Evolutionary conservation across 2,888 invertebrate species (phyloP), one percentile per base, ranked within the genome.

Genomic region (Eurytoma californica): DNA sequence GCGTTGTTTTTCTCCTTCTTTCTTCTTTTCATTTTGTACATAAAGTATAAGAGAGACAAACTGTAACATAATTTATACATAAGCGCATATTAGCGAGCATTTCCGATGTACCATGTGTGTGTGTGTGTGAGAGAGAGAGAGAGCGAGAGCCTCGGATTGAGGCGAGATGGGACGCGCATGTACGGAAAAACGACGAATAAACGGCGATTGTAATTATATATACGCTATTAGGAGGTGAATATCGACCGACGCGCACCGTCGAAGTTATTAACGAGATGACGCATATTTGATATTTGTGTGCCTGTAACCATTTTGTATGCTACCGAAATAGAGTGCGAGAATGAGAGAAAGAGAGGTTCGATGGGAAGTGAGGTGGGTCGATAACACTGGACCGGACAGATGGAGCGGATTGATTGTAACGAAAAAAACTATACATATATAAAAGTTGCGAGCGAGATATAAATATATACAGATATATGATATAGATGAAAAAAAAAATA

Each of bases 271-370:
- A 51, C 49, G 65, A 67, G 49, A 73, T 53, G 79, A 88, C 87
- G 88, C 88, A 88, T 89, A 89, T 89, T 89, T 89, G 88, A 89
- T 89, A 89, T 89, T 88, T 89, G 89, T 89, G 89, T 89, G 89
- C 89, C 89, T 89, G 89, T 89, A 89, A 88, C 87, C 88, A 63
- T 88, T 89, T 89, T 89, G 88, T 89, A 89, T 88, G 88, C 89
- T 88, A 88, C 84, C 85, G 85, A 88, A 83, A 84, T 83, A 84
- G 30, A 28, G 28, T 61, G 69, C 47, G 47, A 39, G 51, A 60
- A 9, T 12, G 77, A 83, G 83, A 85, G 85, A 86, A 84, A 84
- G 84, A 84, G 82, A 79, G 85, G 39, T 49, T 18, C 61, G 61
- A 61, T 61, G 24, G n/a, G n/a, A 30, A 61, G 39, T 39, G 39